Percentiles rank a stretch among this genome's conserved stretches.
Evolutionary conservation across 2,888 invertebrate genomes (phyloP).

Genomic region (Stomorhina lunata): DNA sequence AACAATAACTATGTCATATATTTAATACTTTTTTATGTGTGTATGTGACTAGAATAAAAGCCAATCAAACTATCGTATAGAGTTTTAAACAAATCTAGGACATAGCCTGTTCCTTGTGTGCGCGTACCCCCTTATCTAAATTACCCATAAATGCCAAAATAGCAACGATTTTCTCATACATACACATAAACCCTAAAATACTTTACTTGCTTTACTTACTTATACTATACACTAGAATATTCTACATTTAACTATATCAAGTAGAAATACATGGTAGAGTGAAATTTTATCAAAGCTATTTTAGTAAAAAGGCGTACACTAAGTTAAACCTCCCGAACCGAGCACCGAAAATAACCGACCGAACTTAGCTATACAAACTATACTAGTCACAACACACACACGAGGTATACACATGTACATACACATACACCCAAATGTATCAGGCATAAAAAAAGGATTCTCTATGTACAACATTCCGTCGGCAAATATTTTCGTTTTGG

Average conservation of each 20-base stretch:
- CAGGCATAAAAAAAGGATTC: constrained; percentile 67
- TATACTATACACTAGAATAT: constrained; percentile 47
- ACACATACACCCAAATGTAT: constrained; percentile 22
- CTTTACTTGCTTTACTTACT: constrained; percentile 54
- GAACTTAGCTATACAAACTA: constrained; percentile 60
- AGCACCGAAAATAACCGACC: constrained; percentile 68
- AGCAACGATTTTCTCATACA: constrained; percentile 36
- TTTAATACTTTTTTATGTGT: constrained; percentile 61
- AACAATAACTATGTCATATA: constrained; percentile 65
- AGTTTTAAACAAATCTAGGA: constrained; percentile 79
- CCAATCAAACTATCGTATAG: constrained; percentile 80
- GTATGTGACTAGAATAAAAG: constrained; percentile 70
- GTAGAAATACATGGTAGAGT: too few relatives aligned
- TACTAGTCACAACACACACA: constrained; percentile 43
- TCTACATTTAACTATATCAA: constrained; percentile 61
- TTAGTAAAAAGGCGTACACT: constrained; percentile 71
- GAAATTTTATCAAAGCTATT: constrained; percentile 49
- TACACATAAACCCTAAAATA: constrained; percentile 63
- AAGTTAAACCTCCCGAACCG: constrained; percentile 66
- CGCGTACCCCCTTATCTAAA: constrained; percentile 73
- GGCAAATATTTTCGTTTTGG: constrained; percentile 69
- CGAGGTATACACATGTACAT: constrained; percentile 65
- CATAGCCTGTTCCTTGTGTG: constrained; percentile 71
- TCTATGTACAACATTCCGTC: constrained; percentile 69
- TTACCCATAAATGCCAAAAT: constrained; percentile 67